Conservation (phyloP, 2,797 vertebrate genomes). For the Cephalopachus bancanus region DNA sequence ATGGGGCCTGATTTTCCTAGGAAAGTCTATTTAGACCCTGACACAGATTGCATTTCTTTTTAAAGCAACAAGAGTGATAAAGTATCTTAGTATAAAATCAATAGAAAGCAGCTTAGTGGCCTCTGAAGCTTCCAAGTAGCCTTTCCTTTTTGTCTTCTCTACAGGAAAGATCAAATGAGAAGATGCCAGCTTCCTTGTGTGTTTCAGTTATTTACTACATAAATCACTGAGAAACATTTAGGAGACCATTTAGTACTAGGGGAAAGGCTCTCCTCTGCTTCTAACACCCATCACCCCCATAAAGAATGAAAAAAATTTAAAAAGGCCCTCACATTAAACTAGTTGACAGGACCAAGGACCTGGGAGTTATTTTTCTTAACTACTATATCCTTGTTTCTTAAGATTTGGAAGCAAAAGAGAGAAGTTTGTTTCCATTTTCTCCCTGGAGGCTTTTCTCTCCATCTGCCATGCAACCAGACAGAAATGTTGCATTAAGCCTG, state of each 20-base stretch:
- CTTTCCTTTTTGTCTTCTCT: conserved; percentile 59
- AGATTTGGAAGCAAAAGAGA: conserved; percentile 46
- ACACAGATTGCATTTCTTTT: conserved; percentile 84
- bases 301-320: neutral
- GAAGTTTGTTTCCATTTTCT: conserved; percentile 64
- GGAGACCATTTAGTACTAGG: neutral
- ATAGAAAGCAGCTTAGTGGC: conserved; percentile 85
- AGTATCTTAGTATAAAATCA: conserved; percentile 86
- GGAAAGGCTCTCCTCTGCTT: neutral
- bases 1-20: conserved; percentile 66
- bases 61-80: conserved; percentile 85
- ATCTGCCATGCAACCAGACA: conserved; percentile 10
- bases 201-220: conserved; percentile 76
- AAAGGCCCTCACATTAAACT: neutral
- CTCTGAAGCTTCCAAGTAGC: conserved; percentile 78
- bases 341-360: neutral
- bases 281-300: neutral
- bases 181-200: conserved; percentile 75
- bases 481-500: neutral
- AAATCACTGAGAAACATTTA: conserved; percentile 62
- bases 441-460: conserved; percentile 49
- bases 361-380: conserved; percentile 56
- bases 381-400: neutral
- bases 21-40: conserved; percentile 80
- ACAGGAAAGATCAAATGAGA: conserved; percentile 82